These are phyloP conservation scores for Tinea semifulvella DNA, from an alignment of 2,888 invertebrate genomes.

Conservation along the genomic window DNA sequence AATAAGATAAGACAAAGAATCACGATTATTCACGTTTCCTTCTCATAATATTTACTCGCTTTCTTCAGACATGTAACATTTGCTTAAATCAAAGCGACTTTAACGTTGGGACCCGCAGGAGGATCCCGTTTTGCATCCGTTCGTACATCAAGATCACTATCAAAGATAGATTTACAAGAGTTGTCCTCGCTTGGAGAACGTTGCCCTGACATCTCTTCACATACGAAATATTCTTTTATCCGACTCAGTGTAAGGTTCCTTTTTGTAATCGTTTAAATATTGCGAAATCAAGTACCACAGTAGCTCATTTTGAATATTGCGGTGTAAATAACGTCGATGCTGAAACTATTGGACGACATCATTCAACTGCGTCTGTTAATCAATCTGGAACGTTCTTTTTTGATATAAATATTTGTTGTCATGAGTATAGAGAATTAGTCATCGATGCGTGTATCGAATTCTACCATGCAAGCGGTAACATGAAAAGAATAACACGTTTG, in stretches of 20 bases:
- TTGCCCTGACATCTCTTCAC: slow-evolving; percentile 26
- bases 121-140: slow-evolving; percentile 64
- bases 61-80: slow-evolving; percentile 33
- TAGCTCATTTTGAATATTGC: slow-evolving; percentile 20
- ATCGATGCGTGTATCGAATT: slow-evolving; percentile 16
- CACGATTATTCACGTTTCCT: slow-evolving; percentile 22
- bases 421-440: slow-evolving; percentile 18
- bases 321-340: slow-evolving; percentile 21
- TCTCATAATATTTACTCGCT: slow-evolving; percentile 28
- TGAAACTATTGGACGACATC: slow-evolving; percentile 14
- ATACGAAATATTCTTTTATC: slow-evolving; percentile 48
- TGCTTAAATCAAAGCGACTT: slow-evolving; percentile 51
- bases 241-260: slow-evolving; percentile 29
- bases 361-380: slow-evolving; percentile 12
- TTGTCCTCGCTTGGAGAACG: slow-evolving; percentile 41
- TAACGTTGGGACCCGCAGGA: slow-evolving; percentile 29
- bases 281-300: slow-evolving; percentile 4
- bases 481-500: slow-evolving; percentile 41
- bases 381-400: background rate
- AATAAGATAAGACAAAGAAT: slow-evolving; percentile 34
- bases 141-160: slow-evolving; percentile 65
- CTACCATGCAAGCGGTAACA: slow-evolving; percentile 28
- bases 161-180: slow-evolving; percentile 63
- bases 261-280: slow-evolving; percentile 15
- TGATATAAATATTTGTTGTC: background rate